phyloP scores from a whole-genome alignment of 2,797 vertebrate species.

The Morus bassanus region DNA sequence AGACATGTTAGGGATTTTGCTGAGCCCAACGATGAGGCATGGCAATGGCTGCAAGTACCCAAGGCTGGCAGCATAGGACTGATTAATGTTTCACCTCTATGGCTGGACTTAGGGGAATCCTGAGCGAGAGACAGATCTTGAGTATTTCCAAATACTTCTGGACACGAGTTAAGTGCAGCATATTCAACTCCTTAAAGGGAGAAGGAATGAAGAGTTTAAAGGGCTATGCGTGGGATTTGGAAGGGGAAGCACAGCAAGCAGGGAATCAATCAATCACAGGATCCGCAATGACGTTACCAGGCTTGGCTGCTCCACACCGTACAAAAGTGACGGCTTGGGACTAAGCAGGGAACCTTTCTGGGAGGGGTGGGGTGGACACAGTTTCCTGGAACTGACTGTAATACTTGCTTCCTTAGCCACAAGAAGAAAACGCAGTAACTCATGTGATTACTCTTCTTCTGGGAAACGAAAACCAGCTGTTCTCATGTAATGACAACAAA shows the following conservation, averaged over 20 bases:
- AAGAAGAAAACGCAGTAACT: neutral
- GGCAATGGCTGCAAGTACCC: too few relatives aligned
- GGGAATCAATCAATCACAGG: neutral
- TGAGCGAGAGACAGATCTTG: too few relatives aligned
- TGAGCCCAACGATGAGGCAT: too few relatives aligned
- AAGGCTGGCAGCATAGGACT: too few relatives aligned
- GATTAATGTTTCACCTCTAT: too few relatives aligned
- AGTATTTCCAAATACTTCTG: too few relatives aligned
- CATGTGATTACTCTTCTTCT: neutral
- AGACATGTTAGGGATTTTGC: too few relatives aligned
- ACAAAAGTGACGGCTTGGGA: neutral
- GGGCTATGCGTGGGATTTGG: too few relatives aligned
- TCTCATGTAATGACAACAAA: neutral
- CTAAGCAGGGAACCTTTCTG: neutral
- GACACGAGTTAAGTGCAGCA: too few relatives aligned
- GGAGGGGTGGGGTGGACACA: neutral
- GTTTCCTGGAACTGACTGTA: neutral
- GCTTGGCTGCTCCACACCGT: neutral
- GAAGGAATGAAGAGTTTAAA: too few relatives aligned
- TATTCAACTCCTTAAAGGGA: too few relatives aligned
- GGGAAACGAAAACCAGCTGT: slow-evolving; percentile 3
- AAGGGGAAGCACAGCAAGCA: neutral
- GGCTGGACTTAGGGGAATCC: too few relatives aligned
- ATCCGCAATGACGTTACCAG: neutral
- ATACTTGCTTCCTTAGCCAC: neutral